phyloP scores from a whole-genome alignment of 2,888 invertebrate species.

The Piscicola geometra region DNA sequence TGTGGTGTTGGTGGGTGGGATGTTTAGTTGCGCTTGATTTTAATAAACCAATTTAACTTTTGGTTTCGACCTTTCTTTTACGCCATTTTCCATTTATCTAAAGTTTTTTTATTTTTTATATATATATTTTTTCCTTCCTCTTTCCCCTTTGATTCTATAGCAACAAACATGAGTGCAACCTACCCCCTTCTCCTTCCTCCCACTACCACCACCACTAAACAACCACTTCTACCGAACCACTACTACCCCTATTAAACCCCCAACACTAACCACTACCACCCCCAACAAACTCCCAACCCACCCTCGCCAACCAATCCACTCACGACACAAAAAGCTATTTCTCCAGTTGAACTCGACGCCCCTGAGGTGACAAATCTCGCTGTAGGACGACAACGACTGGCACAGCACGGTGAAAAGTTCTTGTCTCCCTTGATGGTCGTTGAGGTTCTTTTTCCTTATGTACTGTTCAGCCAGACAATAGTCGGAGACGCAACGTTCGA shows the following conservation, averaged over 20 bases:
- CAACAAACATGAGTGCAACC: no score
- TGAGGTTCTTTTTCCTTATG: slow-evolving; percentile 47
- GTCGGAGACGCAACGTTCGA: slow-evolving; percentile 67
- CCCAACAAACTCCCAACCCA: no score
- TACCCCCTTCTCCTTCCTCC: not conserved
- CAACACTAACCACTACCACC: no score
- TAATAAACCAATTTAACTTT: not conserved
- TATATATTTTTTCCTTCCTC: not conserved
- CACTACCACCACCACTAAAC: not conserved
- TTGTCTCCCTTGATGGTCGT: not conserved
- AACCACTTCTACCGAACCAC: not conserved
- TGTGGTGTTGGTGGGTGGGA: slow-evolving; percentile 16
- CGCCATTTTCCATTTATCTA: not conserved
- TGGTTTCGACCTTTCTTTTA: not conserved
- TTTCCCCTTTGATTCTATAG: not conserved
- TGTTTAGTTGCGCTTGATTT: not conserved
- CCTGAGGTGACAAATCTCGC: slow-evolving; percentile 64
- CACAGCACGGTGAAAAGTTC: slow-evolving; percentile 40
- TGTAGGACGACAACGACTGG: slow-evolving; percentile 69
- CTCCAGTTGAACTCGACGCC: slow-evolving; percentile 68
- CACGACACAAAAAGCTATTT: slow-evolving; percentile 73
- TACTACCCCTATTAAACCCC: not conserved
- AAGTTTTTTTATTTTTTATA: not conserved
- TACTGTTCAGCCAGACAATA: slow-evolving; percentile 62
- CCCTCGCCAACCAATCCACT: slow-evolving; percentile 56